Conservation (phyloP, 2,888 invertebrate species). For the Deroplatys truncata region DNA sequence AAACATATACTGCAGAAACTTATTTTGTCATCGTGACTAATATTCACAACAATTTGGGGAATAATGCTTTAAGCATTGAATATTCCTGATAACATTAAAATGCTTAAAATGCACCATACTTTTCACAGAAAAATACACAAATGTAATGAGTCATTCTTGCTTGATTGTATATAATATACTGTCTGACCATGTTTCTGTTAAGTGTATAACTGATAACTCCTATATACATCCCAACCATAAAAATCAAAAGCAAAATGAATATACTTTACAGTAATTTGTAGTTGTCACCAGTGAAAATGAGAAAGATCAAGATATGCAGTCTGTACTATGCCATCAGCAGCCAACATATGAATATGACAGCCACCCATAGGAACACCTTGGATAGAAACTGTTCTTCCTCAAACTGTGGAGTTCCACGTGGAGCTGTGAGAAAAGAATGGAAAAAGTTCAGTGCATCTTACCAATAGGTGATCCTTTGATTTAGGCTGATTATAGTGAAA, state of each 20-base stretch:
- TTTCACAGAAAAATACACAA: neutral
- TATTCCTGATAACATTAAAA: neutral
- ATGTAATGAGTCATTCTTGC: neutral
- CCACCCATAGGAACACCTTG: slow-evolving; percentile 90
- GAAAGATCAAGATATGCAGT: neutral
- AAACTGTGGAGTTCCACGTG: slow-evolving; percentile 79
- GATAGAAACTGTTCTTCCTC: slow-evolving; percentile 91
- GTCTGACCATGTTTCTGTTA: neutral
- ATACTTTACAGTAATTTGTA: neutral
- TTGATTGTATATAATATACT: neutral
- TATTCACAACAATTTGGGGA: neutral
- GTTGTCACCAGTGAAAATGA: neutral
- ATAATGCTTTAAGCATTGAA: neutral
- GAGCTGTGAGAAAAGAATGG: slow-evolving; percentile 50
- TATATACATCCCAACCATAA: neutral
- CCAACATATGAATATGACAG: slow-evolving; percentile 87
- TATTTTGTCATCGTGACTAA: neutral
- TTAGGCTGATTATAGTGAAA: too few species aligned
- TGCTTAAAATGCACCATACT: neutral
- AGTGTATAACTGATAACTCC: neutral
- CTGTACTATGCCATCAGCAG: slow-evolving; percentile 72
- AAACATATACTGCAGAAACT: neutral
- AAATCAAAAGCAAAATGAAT: neutral
- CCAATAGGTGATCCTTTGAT: slow-evolving; percentile 13
- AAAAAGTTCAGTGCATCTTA: slow-evolving; percentile 22